Evolutionary conservation across 2,113 vertebrate species (phyloP).

Genomic region (Scopus umbretta): DNA sequence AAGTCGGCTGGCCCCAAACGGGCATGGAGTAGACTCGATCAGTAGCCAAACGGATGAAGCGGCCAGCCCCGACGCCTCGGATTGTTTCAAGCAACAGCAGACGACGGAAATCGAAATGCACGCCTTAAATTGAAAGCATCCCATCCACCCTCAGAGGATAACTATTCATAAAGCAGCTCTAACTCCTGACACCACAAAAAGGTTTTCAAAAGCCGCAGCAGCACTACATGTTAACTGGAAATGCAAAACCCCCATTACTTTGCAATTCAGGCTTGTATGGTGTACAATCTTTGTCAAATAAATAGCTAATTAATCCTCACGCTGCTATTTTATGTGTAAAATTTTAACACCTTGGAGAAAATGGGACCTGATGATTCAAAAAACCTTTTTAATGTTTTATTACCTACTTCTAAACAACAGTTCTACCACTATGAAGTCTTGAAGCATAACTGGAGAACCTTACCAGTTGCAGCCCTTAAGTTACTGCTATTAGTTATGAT

Average conservation of each 20-base stretch:
- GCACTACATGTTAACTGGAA: neutral
- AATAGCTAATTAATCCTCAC: neutral
- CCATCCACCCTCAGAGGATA: neutral
- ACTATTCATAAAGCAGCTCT: neutral
- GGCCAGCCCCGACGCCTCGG: neutral
- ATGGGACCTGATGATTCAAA: neutral
- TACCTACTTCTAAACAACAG: neutral
- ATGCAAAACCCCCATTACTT: fast-evolving
- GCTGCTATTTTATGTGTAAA: neutral
- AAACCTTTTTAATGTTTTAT: neutral
- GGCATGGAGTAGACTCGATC: fast-evolving
- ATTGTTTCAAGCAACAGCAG: neutral
- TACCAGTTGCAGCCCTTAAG: neutral
- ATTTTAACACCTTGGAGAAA: neutral
- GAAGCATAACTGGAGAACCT: neutral
- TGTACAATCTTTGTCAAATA: neutral
- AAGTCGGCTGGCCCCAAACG: fast-evolving
- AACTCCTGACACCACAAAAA: neutral
- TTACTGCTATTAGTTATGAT: neutral
- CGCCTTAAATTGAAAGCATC: neutral
- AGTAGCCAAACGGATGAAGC: neutral
- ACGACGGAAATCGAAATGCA: neutral
- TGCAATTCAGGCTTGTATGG: neutral
- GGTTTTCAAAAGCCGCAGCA: neutral
- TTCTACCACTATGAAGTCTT: neutral